phyloP scores from a whole-genome alignment of 2,113 vertebrate species.

The Pica pica region DNA sequence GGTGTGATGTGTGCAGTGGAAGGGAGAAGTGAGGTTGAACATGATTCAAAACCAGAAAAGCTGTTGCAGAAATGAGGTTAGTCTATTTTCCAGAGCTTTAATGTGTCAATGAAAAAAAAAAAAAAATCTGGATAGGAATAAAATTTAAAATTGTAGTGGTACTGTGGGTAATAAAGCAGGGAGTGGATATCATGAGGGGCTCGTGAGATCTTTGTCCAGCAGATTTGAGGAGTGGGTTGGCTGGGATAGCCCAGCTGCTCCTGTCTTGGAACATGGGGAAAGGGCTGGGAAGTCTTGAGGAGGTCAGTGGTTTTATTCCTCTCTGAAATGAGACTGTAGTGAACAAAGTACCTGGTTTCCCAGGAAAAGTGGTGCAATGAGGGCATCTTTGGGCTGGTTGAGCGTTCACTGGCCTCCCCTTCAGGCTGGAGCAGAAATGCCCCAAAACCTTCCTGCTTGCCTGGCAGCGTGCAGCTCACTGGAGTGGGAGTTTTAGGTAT shows the following conservation, averaged over 20 bases:
- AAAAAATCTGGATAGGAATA: not conserved
- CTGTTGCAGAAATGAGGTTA: not conserved
- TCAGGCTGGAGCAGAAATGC: not conserved
- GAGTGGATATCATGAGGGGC: not conserved
- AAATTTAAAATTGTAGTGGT: not conserved
- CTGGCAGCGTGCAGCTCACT: not conserved
- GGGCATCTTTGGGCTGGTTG: not conserved
- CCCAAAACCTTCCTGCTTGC: not conserved
- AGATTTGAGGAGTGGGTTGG: not conserved
- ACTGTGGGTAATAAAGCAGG: not conserved
- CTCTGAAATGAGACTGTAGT: not conserved
- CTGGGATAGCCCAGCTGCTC: not conserved
- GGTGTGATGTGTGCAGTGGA: not conserved
- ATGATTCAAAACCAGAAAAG: not conserved
- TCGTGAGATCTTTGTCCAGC: not conserved
- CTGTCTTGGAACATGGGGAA: not conserved
- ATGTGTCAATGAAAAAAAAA: not conserved
- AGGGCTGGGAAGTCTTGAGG: not conserved
- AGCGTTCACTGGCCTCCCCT: not conserved
- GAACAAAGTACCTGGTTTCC: accelerated
- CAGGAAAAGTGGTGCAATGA: accelerated
- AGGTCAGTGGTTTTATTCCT: not conserved
- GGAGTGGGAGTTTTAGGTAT: not conserved
- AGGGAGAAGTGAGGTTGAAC: not conserved
- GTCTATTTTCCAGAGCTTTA: not conserved